Conservation (phyloP, 2,113 vertebrate species). For the Rissa tridactyla region DNA sequence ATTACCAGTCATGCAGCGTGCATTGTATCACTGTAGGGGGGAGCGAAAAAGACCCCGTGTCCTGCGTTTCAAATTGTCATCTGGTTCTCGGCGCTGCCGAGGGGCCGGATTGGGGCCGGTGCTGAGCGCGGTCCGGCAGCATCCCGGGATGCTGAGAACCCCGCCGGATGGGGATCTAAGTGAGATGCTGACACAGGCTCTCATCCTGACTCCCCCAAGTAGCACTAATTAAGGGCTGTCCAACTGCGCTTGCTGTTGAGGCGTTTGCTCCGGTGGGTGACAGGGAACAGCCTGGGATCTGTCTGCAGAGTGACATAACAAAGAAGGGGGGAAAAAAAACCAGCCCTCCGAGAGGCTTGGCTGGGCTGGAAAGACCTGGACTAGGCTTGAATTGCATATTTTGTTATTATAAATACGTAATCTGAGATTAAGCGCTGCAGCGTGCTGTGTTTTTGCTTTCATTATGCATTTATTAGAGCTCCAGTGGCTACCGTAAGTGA, state of each 20-base stretch:
- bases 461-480: conserved; percentile 81
- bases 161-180: conserved; percentile 7
- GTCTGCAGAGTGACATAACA: conserved; percentile 92
- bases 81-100: conserved; percentile 71
- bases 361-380: conserved; percentile 74
- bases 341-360: conserved; percentile 60
- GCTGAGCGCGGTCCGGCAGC: background rate
- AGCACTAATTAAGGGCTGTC: conserved; percentile 96
- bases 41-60: conserved; percentile 53
- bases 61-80: conserved; percentile 79
- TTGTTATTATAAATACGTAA: conserved; percentile 67
- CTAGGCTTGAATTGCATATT: conserved; percentile 66
- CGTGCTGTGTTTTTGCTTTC: conserved; percentile 79
- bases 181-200: conserved; percentile 87
- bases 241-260: conserved; percentile 88
- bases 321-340: conserved; percentile 74
- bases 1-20: background rate
- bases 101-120: background rate
- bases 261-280: conserved; percentile 84
- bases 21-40: conserved; percentile 43
- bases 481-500: conserved; percentile 19
- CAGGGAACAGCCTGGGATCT: conserved; percentile 93
- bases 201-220: conserved; percentile 86
- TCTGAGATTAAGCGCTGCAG: conserved; percentile 77
- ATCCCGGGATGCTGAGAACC: background rate